Conservation (phyloP, 2,888 invertebrate species). For the Micropterix aruncella region DNA sequence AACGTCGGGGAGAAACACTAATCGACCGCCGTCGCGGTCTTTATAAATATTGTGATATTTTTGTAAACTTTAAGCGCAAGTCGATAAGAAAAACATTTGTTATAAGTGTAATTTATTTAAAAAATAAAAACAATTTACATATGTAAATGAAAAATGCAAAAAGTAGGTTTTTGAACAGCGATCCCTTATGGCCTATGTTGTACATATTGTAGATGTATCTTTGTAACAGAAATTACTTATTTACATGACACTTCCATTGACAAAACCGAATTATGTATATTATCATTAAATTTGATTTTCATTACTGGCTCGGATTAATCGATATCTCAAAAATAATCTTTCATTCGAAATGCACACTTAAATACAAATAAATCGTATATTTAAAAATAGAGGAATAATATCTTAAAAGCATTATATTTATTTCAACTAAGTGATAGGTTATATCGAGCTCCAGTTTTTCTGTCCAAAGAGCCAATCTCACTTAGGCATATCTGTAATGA, state of each 20-base stretch:
- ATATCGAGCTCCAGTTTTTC: no score
- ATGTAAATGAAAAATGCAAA: background rate
- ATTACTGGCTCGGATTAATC: no score
- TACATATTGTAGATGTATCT: background rate
- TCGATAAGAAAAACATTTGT: conserved; percentile 18
- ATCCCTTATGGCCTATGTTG: background rate
- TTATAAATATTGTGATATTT: conserved; percentile 41
- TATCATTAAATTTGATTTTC: no score
- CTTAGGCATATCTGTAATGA: background rate
- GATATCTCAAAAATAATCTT: no score
- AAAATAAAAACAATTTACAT: no score
- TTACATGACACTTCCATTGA: background rate
- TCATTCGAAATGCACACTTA: no score
- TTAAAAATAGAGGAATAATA: no score
- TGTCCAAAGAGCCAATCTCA: background rate
- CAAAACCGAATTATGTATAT: background rate
- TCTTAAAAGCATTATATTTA: no score
- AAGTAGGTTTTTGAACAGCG: background rate
- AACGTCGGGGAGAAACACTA: no score
- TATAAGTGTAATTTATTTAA: background rate
- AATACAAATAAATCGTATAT: no score
- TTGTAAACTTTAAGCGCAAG: conserved; percentile 42
- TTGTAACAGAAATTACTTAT: background rate
- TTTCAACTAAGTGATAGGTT: no score
- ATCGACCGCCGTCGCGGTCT: conserved; percentile 41